Evolutionary conservation across 2,797 vertebrate genomes (phyloP).

Genomic region (Caiman crocodilus): DNA sequence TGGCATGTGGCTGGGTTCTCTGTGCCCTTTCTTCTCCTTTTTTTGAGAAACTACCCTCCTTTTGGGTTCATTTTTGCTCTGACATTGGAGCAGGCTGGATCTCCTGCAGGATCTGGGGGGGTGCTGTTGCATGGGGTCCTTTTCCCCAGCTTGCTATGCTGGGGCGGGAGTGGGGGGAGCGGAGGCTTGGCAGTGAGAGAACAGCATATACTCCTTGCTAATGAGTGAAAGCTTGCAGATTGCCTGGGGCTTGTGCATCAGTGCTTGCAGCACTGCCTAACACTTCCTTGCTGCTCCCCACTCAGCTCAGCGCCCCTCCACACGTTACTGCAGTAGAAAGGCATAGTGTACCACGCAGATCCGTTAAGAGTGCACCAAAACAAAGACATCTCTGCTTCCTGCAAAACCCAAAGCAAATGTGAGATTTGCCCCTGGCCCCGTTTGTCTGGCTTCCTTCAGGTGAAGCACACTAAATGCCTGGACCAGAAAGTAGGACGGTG

Average conservation of each 20-base stretch:
- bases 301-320: neutral
- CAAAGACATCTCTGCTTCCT: neutral
- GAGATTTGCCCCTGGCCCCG: neutral
- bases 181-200: too few species aligned
- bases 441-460: neutral
- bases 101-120: neutral
- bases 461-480: too few species aligned
- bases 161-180: too few species aligned
- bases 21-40: neutral
- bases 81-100: neutral
- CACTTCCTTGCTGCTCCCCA: neutral
- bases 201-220: neutral
- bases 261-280: neutral
- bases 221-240: neutral
- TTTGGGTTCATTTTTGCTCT: neutral
- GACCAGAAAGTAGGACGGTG: neutral
- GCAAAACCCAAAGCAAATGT: neutral
- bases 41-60: neutral
- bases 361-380: neutral
- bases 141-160: neutral
- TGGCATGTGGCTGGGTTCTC: neutral
- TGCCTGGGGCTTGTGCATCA: neutral
- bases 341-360: too few species aligned
- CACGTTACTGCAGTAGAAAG: neutral
- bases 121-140: neutral